Evolutionary conservation across 2,888 invertebrate genomes (phyloP), one percentile per base, ranked within the genome.

Genomic region (Amblyteles armatorius): DNA sequence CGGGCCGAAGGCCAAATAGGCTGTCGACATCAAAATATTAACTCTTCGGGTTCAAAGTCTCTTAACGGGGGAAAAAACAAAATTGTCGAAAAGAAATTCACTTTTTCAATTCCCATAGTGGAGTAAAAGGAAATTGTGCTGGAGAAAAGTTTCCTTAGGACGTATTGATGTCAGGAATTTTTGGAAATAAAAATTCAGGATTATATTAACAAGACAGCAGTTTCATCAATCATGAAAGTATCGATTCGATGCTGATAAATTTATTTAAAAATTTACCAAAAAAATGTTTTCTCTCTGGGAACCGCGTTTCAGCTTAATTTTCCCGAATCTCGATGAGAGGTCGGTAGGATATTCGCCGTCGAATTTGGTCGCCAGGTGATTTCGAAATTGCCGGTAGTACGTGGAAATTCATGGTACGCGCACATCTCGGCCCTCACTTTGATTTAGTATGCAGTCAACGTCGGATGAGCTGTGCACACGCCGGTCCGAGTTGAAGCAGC

Each of bases 361-460:
- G 84, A 71, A 68, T 82, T 50, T 60, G 67, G 57, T 82, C 74
- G 82, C 57, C 77, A 71, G 26, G 77, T 55, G 73, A 83, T 80
- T 84, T 74, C 57, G 71, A 86, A 76, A 72, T 83, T 79, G 83
- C 68, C 40, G 77, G 74, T 68, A 33, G 57, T 44, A 50, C 44
- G 55, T 78, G 67, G 79, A 82, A 80, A 83, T 79, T 79, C 69
- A 74, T 82, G 60, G 48, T 48, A 22, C 44, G 79, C 77, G 80
- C 60, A 78, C 48, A 71, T 79, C 77, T 68, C 71, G 68, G 85
- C 85, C 83, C 85, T 86, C 88, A 81, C 90, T 91, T 90, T 91
- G 92, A 92, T 93, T 93, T 90, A 85, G 92, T 92, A 93, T 93
- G 92, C 93, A 90, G 90, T 84, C 82, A 89, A 87, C 91, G 93